phyloP scores from a whole-genome alignment of 2,113 vertebrate genomes.

The Boulengeromyrus knoepffleri region DNA sequence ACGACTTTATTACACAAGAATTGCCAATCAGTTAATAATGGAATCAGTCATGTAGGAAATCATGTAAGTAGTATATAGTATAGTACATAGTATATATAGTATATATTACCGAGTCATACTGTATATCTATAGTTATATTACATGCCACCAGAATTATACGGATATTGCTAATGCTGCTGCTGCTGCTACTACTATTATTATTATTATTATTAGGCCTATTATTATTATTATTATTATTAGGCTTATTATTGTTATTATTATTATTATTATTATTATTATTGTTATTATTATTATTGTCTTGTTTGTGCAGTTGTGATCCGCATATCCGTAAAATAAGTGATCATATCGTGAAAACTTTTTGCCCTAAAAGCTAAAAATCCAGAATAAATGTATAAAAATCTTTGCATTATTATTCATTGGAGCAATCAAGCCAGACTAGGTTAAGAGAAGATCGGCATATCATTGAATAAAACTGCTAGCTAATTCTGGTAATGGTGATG shows the following conservation, averaged over 20 bases:
- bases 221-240: neutral
- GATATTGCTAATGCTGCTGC: neutral
- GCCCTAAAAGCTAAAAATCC: constrained; percentile 70
- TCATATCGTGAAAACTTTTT: constrained; percentile 9
- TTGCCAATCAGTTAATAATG: neutral
- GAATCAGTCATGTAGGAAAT: neutral
- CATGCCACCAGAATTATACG: neutral
- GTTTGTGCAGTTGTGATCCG: neutral
- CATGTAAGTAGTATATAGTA: neutral
- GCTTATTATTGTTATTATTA: neutral
- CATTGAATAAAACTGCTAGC: constrained; percentile 86
- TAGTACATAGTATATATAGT: neutral
- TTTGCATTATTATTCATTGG: constrained; percentile 73
- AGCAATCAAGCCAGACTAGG: constrained; percentile 79
- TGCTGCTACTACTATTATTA: neutral
- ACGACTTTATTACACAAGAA: neutral
- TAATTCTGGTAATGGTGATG: constrained; percentile 79
- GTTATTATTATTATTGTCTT: no score
- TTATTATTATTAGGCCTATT: neutral
- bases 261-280: neutral
- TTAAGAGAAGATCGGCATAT: constrained; percentile 74
- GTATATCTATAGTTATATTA: constrained; percentile 1
- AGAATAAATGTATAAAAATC: constrained; percentile 65
- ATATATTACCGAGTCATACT: neutral
- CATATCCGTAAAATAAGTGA: constrained; percentile 35